Evolutionary conservation across 2,797 vertebrate species (phyloP).

Genomic region (Naso thynnoides): DNA sequence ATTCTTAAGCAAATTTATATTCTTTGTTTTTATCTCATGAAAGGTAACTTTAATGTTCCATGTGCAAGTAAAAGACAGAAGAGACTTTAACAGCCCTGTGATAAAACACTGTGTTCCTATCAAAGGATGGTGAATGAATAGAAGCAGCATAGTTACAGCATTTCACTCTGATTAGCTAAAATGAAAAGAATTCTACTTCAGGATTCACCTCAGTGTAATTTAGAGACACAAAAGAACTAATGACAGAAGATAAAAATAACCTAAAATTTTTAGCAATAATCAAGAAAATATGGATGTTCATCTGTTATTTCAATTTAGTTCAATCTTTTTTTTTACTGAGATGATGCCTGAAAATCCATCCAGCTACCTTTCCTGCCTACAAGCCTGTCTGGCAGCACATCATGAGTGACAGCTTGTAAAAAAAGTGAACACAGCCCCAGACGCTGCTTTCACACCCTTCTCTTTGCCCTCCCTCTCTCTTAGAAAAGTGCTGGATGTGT

Average conservation of each 20-base stretch:
- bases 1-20: slow-evolving; percentile 7
- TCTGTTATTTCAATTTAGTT: neutral
- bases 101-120: slow-evolving; percentile 24
- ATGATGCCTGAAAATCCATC: neutral
- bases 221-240: neutral
- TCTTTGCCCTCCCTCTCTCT: slow-evolving; percentile 5
- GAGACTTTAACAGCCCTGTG: neutral
- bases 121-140: neutral
- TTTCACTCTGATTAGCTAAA: slow-evolving; percentile 32
- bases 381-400: slow-evolving; percentile 8
- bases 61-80: slow-evolving; percentile 7
- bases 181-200: slow-evolving; percentile 7
- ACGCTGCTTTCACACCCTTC: slow-evolving; percentile 28
- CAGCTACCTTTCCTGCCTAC: neutral
- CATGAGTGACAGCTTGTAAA: slow-evolving; percentile 5
- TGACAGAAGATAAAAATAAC: neutral
- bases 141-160: slow-evolving; percentile 24
- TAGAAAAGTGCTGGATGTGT: slow-evolving; percentile 40
- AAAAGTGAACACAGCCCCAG: neutral
- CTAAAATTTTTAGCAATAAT: neutral
- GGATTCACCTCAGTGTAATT: slow-evolving; percentile 2
- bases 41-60: slow-evolving; percentile 6
- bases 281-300: neutral
- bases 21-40: slow-evolving; percentile 13
- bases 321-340: neutral